Base-by-base conservation (phyloP, 1,140 invertebrate genomes). In the Drosophila parvula region DNA sequence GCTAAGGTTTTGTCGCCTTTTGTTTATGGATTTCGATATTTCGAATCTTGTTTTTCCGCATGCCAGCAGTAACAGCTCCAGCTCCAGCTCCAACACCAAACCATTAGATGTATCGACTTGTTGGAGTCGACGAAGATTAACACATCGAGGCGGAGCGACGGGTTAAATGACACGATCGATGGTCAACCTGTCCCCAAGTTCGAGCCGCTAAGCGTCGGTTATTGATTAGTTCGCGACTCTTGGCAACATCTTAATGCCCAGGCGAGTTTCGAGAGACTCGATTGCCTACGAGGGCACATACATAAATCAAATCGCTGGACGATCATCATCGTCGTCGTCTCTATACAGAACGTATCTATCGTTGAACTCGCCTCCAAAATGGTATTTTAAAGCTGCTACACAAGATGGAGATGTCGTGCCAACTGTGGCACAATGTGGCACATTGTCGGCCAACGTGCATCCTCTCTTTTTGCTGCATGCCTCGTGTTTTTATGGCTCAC, bases 81-180 rank as follows among this genome's bases (percentile, higher is more conserved):
- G 11, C 6, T 1, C 18, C 38, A 22, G 45, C 4, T 48, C 38
- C 30, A 34, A n/a, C 45, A 16, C n/a, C 14, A 36, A 36, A 38
- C 50, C 50, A 53, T 36, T 30, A 44, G 11, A 47, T 36, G 30
- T 51, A 51, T 36, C 34, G 18, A n/a, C 55, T 27, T 40, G 50
- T 62, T 63, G 64, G 79, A 86, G 79, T 79, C 68, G 81, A 75
- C 64, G 44, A 14, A 80, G 83, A 88, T 86, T 88, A 86, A 88
- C 79, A 88, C 76, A 69, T 79, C 60, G 58, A 68, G 44, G 44
- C 38, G 38, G 12, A 59, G 47, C 38, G 68, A 57, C 44, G 82
- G 79, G 82, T 86, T 86, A 86, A 88, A 88, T 65, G 82, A 82
- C 82, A 88, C 82, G 44, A 61, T 64, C 79, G 83, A 86, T 77